phyloP scores from a whole-genome alignment of 2,888 invertebrate genomes.

The Tenthredo notha region DNA sequence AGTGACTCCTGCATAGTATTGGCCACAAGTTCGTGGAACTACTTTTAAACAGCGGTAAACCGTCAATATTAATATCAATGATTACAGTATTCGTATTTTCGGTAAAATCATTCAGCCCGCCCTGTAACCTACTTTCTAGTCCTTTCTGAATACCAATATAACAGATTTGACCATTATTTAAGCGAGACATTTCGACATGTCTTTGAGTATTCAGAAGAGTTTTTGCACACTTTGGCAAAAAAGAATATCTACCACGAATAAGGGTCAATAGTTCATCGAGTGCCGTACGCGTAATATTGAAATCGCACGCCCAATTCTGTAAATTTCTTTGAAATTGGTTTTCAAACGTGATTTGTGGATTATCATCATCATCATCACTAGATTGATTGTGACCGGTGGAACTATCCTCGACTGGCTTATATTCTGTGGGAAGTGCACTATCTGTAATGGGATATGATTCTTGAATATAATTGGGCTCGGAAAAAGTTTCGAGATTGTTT shows the following conservation, averaged over 20 bases:
- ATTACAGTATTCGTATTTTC: background rate
- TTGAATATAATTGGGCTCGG: too few relatives aligned
- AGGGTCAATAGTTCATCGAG: background rate
- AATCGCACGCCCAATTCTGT: background rate
- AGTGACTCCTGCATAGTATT: background rate
- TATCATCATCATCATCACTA: too few relatives aligned
- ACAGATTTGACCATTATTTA: constrained; percentile 3
- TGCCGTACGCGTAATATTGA: background rate
- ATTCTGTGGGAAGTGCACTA: too few relatives aligned
- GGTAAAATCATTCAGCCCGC: background rate
- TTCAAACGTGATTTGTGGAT: too few relatives aligned
- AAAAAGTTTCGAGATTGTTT: too few relatives aligned
- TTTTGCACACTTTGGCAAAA: constrained; percentile 8
- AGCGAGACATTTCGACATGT: background rate
- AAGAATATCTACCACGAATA: background rate
- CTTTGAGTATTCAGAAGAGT: background rate
- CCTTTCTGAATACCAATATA: background rate
- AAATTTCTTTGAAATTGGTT: background rate
- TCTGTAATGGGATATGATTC: too few relatives aligned
- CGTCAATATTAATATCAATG: constrained; percentile 23
- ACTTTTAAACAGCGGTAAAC: too few relatives aligned
- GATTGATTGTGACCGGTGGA: too few relatives aligned
- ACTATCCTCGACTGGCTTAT: too few relatives aligned
- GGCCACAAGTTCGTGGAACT: background rate
- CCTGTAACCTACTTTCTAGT: background rate